These are phyloP conservation scores for Thereva unica DNA, from an alignment of 2,888 invertebrate species.

Conservation along the genomic window DNA sequence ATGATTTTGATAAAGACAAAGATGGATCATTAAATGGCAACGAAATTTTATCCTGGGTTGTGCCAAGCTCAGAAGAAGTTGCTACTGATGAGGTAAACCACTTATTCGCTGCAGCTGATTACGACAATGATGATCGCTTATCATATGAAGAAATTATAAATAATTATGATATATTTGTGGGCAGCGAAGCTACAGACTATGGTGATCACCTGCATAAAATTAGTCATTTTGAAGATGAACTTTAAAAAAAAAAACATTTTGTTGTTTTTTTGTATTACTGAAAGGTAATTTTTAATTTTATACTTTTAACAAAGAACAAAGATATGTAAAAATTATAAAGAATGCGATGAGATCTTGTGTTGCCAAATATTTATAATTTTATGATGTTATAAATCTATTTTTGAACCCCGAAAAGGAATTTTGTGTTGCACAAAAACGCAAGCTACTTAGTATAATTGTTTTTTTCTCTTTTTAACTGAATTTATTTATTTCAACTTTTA, in stretches of 20 bases:
- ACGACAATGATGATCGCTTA: constrained; percentile 78
- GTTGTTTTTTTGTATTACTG: background rate
- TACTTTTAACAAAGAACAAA: too few relatives aligned
- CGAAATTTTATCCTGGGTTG: constrained; percentile 88
- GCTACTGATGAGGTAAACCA: constrained; percentile 90
- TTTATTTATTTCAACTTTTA: too few relatives aligned
- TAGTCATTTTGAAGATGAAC: constrained; percentile 80
- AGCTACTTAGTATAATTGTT: too few relatives aligned
- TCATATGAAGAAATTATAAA: constrained; percentile 79
- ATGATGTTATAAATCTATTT: too few relatives aligned
- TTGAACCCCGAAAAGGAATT: too few relatives aligned
- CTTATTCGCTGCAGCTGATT: constrained; percentile 83
- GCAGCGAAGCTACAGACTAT: constrained; percentile 89
- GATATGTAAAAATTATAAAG: too few relatives aligned
- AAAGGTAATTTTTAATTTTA: too few relatives aligned
- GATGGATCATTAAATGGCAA: constrained; percentile 78
- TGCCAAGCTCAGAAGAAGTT: constrained; percentile 87
- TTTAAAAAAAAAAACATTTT: constrained; percentile 60
- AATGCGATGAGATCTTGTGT: too few relatives aligned
- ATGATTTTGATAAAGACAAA: constrained; percentile 80
- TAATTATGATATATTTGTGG: constrained; percentile 88
- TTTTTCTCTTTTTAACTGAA: too few relatives aligned
- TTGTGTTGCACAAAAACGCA: too few relatives aligned
- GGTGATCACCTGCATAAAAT: constrained; percentile 83
- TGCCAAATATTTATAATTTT: too few relatives aligned